These are phyloP conservation scores for Nylanderia fulva DNA, from an alignment of 1,140 invertebrate genomes.

Conservation along the genomic window DNA sequence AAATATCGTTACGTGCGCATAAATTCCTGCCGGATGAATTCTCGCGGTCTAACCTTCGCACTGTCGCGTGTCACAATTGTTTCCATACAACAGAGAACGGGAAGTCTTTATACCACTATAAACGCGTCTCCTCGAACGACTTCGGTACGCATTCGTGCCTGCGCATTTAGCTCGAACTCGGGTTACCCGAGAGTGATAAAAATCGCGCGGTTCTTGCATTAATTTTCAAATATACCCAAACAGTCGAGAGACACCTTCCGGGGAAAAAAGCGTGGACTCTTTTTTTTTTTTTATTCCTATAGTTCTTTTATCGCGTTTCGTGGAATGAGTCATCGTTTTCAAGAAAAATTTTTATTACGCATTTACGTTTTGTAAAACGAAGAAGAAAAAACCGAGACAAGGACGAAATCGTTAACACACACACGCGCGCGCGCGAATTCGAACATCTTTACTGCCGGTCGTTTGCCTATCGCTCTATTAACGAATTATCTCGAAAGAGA, in stretches of 20 bases:
- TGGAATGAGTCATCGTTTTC: constrained; percentile 27
- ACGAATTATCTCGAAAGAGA: too few species aligned
- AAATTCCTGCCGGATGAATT: constrained; percentile 53
- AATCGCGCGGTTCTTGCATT: constrained; percentile 17
- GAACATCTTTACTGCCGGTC: too few species aligned
- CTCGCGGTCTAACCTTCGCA: constrained; percentile 39
- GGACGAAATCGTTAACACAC: background rate
- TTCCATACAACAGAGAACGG: constrained; percentile 51
- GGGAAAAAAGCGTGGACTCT: background rate
- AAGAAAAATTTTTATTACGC: background rate
- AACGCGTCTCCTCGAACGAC: constrained; percentile 30
- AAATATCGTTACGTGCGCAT: constrained; percentile 42
- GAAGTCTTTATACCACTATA: constrained; percentile 43
- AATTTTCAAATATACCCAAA: too few species aligned
- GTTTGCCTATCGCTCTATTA: too few species aligned
- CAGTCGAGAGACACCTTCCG: too few species aligned
- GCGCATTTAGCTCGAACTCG: constrained; percentile 15
- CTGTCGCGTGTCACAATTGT: constrained; percentile 57
- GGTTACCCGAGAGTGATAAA: constrained; percentile 26
- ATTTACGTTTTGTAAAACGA: background rate
- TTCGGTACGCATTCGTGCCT: constrained; percentile 14
- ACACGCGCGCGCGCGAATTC: too few species aligned
- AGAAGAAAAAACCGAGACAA: background rate
- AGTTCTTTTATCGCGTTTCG: constrained; percentile 11
- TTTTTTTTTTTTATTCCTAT: too few species aligned